These are phyloP conservation scores for Desmophyllum pertusum DNA, from an alignment of 92 coral and sea anemone species.

Conservation along the genomic window DNA sequence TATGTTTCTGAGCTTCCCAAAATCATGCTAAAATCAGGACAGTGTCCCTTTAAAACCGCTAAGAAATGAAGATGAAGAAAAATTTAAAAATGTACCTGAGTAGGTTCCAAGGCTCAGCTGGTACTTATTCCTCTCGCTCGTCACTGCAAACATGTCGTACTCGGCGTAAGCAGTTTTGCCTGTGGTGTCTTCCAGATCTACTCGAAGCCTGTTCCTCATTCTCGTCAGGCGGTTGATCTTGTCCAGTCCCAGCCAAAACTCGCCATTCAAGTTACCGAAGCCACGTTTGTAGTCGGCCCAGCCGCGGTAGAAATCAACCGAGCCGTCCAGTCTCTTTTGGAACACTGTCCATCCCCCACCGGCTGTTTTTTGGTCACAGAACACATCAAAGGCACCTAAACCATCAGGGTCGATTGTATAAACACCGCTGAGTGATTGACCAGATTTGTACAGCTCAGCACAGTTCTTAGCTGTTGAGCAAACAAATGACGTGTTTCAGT, in stretches of 20 bases:
- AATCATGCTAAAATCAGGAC: no score
- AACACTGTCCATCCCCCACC: slow-evolving; percentile 87
- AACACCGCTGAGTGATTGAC: slow-evolving; percentile 55
- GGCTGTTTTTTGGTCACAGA: slow-evolving; percentile 73
- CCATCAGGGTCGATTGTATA: slow-evolving; percentile 74
- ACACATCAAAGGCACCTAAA: slow-evolving; percentile 60
- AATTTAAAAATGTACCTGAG: no score
- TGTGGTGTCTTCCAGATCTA: slow-evolving; percentile 51
- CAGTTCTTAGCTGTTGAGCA: no score
- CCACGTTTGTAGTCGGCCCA: slow-evolving; percentile 57
- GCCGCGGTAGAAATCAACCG: slow-evolving; percentile 61
- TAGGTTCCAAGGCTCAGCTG: slow-evolving; percentile 45
- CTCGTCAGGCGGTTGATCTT: slow-evolving; percentile 33
- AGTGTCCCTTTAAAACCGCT: no score
- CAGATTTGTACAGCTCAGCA: slow-evolving; percentile 58
- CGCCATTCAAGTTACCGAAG: slow-evolving; percentile 36
- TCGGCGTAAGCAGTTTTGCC: slow-evolving; percentile 54
- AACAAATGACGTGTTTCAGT: no score
- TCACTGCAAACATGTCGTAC: slow-evolving; percentile 52
- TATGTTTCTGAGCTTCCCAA: no score
- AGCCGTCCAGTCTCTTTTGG: slow-evolving; percentile 68
- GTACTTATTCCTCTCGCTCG: slow-evolving; percentile 46
- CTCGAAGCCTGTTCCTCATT: slow-evolving; percentile 54
- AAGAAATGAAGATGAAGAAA: no score
- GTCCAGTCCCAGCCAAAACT: slow-evolving; percentile 36